Evolutionary conservation across 1,140 invertebrate species (phyloP), one percentile per base, ranked within the genome.

Genomic region (Anagrus nilaparvatae): DNA sequence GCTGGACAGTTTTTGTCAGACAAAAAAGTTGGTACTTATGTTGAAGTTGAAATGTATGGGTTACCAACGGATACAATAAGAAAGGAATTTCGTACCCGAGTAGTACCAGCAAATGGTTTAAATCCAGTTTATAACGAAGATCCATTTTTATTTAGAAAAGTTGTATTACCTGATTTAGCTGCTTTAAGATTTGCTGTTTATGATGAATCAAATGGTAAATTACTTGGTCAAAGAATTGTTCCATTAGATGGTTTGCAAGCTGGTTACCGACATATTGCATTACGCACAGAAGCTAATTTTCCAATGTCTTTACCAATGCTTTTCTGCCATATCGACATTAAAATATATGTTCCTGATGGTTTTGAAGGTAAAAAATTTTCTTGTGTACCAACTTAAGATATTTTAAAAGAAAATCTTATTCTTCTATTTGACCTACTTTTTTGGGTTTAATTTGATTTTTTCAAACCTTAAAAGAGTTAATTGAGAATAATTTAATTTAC

Each of bases 41-140:
- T 99, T 8, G 96, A 99, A 69, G 96, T 99, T 18, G 96, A 99
- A 67, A 99, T 99, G 97, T 99, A 98, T 69, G 96, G 96, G 34
- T 72, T 99, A 50, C 94, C 97, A 2, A 95, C 97, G 0, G 97
- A 99, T 69, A 99, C 96, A 19, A 99, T 99, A 53, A 74, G 95
- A 19, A 96, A 94, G 64, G 97, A 99, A 70, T 99, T 98, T 63
- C 77, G 93, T 13, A 99, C 97, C 0, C 75, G 91, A 51, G 79
- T 96, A 65, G 90, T 99, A 40, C 93, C 94, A 9, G 84, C 82
- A 36, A 99, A 99, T 62, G 96, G 96, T 17, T 73, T 96, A 47
- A 99, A 95, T 77, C 97, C 87, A 2, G 90, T 92, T 39, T 99
- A 96, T 69, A 96, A 99, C 65, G 97, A 99, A 69, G 95, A 98